These are phyloP conservation scores for Schizopygopsis pylzovi DNA, from an alignment of 2,797 vertebrate genomes.

Conservation along the genomic window DNA sequence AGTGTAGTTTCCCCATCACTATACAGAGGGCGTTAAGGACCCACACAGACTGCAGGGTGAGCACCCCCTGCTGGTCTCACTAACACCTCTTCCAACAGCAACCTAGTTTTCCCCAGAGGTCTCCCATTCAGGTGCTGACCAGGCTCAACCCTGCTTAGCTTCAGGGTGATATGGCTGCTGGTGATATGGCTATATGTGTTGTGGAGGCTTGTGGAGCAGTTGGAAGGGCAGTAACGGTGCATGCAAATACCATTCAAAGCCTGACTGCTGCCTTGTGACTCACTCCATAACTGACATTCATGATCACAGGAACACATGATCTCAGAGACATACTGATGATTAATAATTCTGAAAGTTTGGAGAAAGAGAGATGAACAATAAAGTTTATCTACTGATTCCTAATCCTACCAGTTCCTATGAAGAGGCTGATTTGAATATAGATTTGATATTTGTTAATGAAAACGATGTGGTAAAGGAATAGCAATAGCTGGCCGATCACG, in stretches of 20 bases:
- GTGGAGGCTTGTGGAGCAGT: slow-evolving; percentile 43
- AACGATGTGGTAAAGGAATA: background rate
- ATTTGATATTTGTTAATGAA: slow-evolving; percentile 15
- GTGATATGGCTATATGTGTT: background rate
- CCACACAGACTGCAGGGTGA: too few relatives aligned
- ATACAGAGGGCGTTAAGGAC: too few relatives aligned
- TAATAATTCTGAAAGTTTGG: background rate
- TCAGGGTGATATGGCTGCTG: too few relatives aligned
- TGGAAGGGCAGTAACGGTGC: slow-evolving; percentile 62
- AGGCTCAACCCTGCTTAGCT: too few relatives aligned
- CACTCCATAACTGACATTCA: slow-evolving; percentile 1
- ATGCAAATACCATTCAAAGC: slow-evolving; percentile 30
- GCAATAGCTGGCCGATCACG: background rate
- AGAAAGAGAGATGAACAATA: background rate
- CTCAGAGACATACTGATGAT: background rate
- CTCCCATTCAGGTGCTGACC: too few relatives aligned
- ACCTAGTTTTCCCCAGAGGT: too few relatives aligned
- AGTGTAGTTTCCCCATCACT: too few relatives aligned
- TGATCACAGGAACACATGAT: background rate
- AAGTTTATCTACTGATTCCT: background rate
- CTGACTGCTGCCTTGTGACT: background rate
- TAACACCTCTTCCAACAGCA: too few relatives aligned
- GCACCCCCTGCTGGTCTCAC: too few relatives aligned
- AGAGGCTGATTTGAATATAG: slow-evolving; percentile 18
- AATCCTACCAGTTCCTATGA: background rate